Percentiles rank a stretch among this genome's conserved stretches.
Conservation (phyloP, 2,797 vertebrate genomes). For the Pangasius larnaudii region DNA sequence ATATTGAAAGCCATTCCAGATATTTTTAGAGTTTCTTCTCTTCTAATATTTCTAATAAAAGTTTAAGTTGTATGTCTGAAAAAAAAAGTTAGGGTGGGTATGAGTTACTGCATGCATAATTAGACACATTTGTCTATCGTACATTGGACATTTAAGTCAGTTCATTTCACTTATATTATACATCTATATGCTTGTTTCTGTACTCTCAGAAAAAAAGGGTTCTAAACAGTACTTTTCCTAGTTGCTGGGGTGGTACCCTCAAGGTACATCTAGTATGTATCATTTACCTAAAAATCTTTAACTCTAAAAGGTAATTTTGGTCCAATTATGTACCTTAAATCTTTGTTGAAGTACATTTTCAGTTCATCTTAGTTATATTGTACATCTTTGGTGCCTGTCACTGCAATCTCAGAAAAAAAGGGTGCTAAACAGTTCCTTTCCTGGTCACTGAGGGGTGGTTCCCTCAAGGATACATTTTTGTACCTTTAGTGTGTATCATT, state of each 20-base stretch:
- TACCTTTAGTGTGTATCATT: background rate
- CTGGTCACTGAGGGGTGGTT: background rate
- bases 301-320: background rate
- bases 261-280: background rate
- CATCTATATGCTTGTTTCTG: background rate
- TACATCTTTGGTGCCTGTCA: background rate
- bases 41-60: background rate
- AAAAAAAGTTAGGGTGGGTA: background rate
- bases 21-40: background rate
- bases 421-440: background rate
- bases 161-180: background rate
- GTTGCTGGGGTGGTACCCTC: background rate
- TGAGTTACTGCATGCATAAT: background rate
- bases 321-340: background rate
- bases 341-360: background rate
- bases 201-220: background rate
- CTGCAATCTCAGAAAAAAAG: background rate
- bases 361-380: background rate
- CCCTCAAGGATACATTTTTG: background rate
- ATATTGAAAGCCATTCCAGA: background rate
- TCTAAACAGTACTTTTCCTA: background rate
- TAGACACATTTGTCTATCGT: background rate
- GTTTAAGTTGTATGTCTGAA: background rate
- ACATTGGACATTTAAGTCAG: background rate
- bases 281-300: background rate